phyloP scores from a whole-genome alignment of 2,113 vertebrate species.

The Mystacornis crossleyi region DNA sequence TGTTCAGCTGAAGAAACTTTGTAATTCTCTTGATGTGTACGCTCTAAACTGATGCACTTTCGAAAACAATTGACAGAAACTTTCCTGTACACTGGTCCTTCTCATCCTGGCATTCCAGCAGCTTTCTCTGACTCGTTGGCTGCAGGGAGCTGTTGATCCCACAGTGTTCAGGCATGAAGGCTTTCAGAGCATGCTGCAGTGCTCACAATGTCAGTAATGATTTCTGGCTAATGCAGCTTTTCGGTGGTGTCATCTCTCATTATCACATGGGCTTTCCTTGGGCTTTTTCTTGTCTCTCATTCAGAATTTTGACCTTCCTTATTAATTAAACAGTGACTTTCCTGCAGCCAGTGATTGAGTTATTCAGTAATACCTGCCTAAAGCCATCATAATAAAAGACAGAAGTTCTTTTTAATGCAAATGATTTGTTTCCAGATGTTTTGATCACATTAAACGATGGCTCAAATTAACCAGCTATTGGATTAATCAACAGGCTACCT shows the following conservation, averaged over 20 bases:
- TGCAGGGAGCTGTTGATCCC: neutral
- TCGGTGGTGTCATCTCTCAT: constrained; percentile 61
- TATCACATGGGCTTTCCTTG: constrained; percentile 64
- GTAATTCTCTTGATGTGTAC: neutral
- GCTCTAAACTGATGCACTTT: neutral
- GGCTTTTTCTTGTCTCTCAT: constrained; percentile 60
- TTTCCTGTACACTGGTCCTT: neutral
- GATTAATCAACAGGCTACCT: constrained; percentile 53
- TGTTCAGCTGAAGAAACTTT: neutral
- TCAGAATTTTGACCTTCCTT: constrained; percentile 68
- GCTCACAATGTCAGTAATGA: constrained; percentile 11
- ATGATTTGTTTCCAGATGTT: constrained; percentile 67
- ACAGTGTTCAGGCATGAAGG: neutral
- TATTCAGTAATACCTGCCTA: constrained; percentile 65
- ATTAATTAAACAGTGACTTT: constrained; percentile 62
- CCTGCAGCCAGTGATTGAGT: constrained; percentile 61
- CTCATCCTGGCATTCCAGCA: neutral
- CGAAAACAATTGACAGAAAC: neutral
- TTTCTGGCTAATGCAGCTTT: constrained; percentile 19
- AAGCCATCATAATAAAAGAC: constrained; percentile 56
- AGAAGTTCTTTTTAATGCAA: constrained; percentile 64
- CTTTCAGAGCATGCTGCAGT: neutral
- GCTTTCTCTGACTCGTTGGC: neutral
- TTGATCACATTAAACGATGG: constrained; percentile 50
- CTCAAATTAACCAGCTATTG: constrained; percentile 60